Evolutionary conservation across 1,140 invertebrate species (phyloP), one percentile per base, ranked within the genome.

Genomic region (Andricus grossulariae): DNA sequence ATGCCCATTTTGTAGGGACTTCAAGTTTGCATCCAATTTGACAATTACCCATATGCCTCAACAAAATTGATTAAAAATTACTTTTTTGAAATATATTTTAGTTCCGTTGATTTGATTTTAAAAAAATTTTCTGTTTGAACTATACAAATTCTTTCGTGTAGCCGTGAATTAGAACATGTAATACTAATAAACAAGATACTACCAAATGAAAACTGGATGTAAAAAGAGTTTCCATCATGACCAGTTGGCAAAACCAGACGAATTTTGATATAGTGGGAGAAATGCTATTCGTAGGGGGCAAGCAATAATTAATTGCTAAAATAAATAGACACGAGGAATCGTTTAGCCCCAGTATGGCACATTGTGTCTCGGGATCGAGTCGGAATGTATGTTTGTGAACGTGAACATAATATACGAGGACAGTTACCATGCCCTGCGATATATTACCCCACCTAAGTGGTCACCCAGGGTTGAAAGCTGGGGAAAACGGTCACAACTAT

Each of bases 321-420:
- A 89, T 88, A 87, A 88, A 82, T 75, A 85, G 86, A 90, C 87
- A 89, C 85, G 84, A 86, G 83, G 88, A 89, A 89, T 89, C 87
- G 86, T 90, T 90, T 90, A 89, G 82, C 78, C 79, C 70, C 77
- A 72, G 77, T 79, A 81, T 85, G 77, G 85, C 80, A 83, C 83
- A 86, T 86, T 88, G 87, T 87, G 80, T 83, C 78, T 76, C 81
- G 80, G 80, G 82, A 81, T 83, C 77, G 82, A 77, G 74, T 72
- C 80, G 87, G 84, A 88, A 88, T 85, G 85, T 79, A 79, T 84
- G 87, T 86, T 80, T 84, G 83, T 81, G 85, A 84, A 88, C 80
- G 81, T 81, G 78, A 83, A 85, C 86, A 84, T 89, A 88, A 90
- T 88, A 88, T 89, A 90, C 84, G 84, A 82, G 84, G 87, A 88